Conservation (phyloP, 2,113 vertebrate species). For the Callaeas wilsoni region DNA sequence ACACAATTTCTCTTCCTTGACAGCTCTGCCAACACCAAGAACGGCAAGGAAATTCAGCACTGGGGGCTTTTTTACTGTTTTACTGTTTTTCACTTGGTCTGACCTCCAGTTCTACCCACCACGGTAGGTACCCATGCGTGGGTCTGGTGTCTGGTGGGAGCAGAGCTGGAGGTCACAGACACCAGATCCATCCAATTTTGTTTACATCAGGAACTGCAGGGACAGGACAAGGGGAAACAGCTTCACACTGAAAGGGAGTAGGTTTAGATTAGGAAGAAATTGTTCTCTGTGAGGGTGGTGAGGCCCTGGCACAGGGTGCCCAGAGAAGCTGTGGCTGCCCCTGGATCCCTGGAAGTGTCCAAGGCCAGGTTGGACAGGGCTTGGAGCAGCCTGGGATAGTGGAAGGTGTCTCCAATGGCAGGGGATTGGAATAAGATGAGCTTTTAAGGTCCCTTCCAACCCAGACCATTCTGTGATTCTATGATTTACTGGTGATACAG, state of each 20-base stretch:
- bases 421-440: background rate
- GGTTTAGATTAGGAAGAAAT: background rate
- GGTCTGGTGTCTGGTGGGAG: background rate
- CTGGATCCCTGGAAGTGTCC: background rate
- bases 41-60: rapidly evolving
- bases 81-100: background rate
- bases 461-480: background rate
- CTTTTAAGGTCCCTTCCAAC: background rate
- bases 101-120: background rate
- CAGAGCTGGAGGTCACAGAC: background rate
- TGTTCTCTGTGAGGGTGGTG: rapidly evolving
- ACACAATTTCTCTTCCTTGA: background rate
- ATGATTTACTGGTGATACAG: background rate
- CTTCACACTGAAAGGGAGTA: background rate
- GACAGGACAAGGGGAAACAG: background rate
- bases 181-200: background rate
- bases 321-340: background rate
- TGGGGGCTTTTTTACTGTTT: background rate
- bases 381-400: rapidly evolving
- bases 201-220: background rate
- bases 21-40: background rate
- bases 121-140: rapidly evolving
- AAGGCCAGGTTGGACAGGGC: rapidly evolving
- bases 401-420: background rate
- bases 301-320: background rate